phyloP scores from a whole-genome alignment of 2,113 vertebrate species.

The Osmerus mordax region DNA sequence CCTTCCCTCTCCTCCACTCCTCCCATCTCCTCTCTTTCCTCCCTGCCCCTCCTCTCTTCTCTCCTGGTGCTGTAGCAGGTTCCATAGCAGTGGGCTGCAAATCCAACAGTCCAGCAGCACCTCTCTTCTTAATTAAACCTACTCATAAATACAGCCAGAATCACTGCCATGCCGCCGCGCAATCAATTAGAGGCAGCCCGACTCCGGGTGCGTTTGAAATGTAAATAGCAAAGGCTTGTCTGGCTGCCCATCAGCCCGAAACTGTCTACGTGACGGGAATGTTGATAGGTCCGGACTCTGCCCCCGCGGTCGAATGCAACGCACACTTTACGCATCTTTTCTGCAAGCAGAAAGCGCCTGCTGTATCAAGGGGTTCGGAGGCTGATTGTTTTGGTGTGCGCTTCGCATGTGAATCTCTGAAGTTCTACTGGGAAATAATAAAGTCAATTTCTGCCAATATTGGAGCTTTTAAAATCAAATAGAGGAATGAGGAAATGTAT shows the following conservation, averaged over 20 bases:
- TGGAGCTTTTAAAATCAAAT: neutral
- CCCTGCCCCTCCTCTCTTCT: constrained; percentile 24
- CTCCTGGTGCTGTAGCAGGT: neutral
- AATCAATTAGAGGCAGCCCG: constrained; percentile 47
- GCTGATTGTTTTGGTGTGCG: too few relatives aligned
- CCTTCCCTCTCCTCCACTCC: neutral
- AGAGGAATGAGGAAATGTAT: neutral
- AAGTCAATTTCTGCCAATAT: neutral
- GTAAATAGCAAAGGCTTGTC: constrained; percentile 44
- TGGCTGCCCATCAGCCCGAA: constrained; percentile 27
- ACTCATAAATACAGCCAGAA: constrained; percentile 48
- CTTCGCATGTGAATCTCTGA: neutral
- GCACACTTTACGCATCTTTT: neutral
- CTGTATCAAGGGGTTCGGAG: neutral
- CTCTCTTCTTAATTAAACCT: constrained; percentile 54
- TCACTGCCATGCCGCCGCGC: constrained; percentile 26
- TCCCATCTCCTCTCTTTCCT: neutral
- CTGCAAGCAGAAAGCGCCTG: neutral
- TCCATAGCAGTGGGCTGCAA: neutral
- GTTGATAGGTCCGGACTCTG: neutral
- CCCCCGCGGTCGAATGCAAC: neutral
- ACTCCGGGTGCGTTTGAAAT: constrained; percentile 46
- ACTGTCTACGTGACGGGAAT: constrained; percentile 31
- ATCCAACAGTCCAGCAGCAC: neutral
- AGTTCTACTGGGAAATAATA: neutral